phyloP scores from a whole-genome alignment of 2,797 vertebrate genomes.

The Urosaurus nigricauda region DNA sequence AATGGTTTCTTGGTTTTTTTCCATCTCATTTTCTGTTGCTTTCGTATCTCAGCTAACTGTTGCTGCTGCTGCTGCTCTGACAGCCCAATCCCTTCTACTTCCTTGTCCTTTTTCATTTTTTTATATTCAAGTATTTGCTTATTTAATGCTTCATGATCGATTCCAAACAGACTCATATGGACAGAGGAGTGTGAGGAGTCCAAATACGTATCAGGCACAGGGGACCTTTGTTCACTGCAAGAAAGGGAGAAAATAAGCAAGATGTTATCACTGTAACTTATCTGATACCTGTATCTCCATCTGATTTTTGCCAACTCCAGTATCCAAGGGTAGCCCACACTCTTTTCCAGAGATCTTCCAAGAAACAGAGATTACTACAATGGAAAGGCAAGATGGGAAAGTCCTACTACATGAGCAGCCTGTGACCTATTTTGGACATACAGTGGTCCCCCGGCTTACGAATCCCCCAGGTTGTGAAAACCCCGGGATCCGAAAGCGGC shows the following conservation, averaged over 20 bases:
- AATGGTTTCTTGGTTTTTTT: slow-evolving; percentile 60
- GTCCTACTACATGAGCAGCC: background rate
- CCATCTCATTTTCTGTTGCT: slow-evolving; percentile 68
- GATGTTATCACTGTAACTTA: background rate
- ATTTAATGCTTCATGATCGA: slow-evolving; percentile 84
- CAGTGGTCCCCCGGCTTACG: too few species aligned
- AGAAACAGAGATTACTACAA: background rate
- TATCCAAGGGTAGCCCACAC: background rate
- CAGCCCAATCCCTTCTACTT: slow-evolving; percentile 9
- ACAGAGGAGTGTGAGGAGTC: slow-evolving; percentile 16
- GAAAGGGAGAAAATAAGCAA: slow-evolving; percentile 41
- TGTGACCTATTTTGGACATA: background rate
- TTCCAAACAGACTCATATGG: slow-evolving; percentile 76
- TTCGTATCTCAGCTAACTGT: slow-evolving; percentile 69
- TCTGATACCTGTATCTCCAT: background rate
- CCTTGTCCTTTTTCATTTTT: slow-evolving; percentile 63
- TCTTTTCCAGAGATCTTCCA: background rate
- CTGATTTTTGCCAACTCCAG: background rate
- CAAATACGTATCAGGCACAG: background rate
- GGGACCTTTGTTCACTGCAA: slow-evolving; percentile 56
- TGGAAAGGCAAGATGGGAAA: background rate
- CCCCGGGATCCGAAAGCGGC: too few species aligned
- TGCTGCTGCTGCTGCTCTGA: slow-evolving; percentile 70
- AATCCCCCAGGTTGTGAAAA: too few species aligned
- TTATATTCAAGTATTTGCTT: slow-evolving; percentile 85